Conservation (phyloP, 2,113 vertebrate genomes). For the Eurystomus gularis region DNA sequence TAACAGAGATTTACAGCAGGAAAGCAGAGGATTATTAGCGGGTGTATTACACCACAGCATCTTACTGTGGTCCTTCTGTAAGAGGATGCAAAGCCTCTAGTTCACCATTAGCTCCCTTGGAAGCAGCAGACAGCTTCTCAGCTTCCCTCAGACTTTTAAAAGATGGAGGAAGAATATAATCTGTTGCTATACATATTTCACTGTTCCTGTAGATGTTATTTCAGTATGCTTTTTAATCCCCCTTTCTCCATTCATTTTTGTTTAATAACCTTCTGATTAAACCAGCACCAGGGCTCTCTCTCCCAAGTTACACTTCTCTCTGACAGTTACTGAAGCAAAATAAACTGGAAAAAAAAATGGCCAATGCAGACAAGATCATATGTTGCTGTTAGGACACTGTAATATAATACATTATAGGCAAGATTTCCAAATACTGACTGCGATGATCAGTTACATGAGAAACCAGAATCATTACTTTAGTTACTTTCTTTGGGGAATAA, state of each 20-base stretch:
- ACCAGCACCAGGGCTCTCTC: neutral
- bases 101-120: neutral
- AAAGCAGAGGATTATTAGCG: neutral
- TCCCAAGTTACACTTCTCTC: neutral
- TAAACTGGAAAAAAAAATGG: neutral
- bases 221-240: neutral
- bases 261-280: neutral
- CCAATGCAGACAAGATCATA: neutral
- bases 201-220: neutral
- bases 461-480: neutral
- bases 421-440: neutral
- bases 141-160: neutral
- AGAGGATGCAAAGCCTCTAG: neutral
- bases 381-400: neutral
- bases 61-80: neutral
- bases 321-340: neutral
- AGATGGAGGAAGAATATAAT: neutral
- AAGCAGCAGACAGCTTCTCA: neutral
- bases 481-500: neutral
- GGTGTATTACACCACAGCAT: neutral
- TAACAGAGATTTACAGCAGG: neutral
- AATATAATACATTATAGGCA: neutral
- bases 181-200: neutral
- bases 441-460: neutral
- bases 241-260: neutral